Evolutionary conservation across 1,140 invertebrate species (phyloP).

Genomic region (Sycophila sp.): DNA sequence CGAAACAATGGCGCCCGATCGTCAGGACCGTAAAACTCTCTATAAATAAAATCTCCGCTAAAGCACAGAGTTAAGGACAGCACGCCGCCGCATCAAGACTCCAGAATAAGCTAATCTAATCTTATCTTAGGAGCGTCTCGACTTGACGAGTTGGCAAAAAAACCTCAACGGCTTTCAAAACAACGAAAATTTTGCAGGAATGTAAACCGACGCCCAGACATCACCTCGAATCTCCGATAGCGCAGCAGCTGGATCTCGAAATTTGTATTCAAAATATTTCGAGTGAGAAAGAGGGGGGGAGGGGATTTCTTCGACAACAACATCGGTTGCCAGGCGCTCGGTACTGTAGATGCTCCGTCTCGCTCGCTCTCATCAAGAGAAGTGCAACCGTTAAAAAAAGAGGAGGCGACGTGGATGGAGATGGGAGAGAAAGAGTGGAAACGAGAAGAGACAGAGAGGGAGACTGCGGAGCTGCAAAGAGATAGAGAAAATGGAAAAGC

Average conservation of each 20-base stretch:
- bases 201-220: too few relatives aligned
- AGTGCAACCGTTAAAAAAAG: conserved; percentile 4
- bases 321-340: conserved; percentile 13
- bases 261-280: conserved; percentile 1
- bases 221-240: too few relatives aligned
- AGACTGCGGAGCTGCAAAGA: conserved; percentile 4
- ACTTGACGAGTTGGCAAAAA: neutral
- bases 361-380: conserved; percentile 1
- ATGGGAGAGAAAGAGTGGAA: neutral
- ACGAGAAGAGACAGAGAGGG: neutral
- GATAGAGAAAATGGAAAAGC: conserved; percentile 34
- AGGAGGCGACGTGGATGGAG: neutral
- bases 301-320: too few relatives aligned
- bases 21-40: neutral
- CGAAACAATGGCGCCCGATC: neutral
- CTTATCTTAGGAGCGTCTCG: conserved; percentile 7
- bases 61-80: neutral
- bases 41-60: neutral
- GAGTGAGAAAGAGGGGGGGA: neutral
- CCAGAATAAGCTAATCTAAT: conserved; percentile 8
- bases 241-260: neutral
- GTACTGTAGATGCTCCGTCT: neutral
- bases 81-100: neutral
- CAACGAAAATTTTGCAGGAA: neutral
- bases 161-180: neutral